phyloP scores from a whole-genome alignment of 2,888 invertebrate genomes.

The Aporophyla lueneburgensis region DNA sequence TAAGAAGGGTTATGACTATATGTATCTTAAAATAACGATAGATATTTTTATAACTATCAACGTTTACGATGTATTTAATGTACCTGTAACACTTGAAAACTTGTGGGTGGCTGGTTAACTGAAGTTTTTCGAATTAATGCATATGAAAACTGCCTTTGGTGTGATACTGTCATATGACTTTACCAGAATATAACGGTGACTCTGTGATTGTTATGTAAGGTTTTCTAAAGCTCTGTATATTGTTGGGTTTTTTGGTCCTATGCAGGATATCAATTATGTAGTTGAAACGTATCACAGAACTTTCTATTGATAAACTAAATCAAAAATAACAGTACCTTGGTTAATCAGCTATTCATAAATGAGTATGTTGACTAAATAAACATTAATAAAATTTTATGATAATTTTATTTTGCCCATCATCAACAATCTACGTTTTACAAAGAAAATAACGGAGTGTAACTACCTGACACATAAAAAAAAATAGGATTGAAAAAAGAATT shows the following conservation, averaged over 20 bases:
- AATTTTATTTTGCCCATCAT: slow-evolving; percentile 71
- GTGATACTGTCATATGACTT: neutral
- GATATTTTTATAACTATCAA: slow-evolving; percentile 68
- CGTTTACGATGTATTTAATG: slow-evolving; percentile 66
- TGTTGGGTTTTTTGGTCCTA: neutral
- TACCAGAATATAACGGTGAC: neutral
- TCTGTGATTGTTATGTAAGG: slow-evolving; percentile 1
- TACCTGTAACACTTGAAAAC: slow-evolving; percentile 69
- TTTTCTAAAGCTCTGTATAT: neutral
- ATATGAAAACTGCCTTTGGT: neutral
- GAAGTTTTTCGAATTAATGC: neutral
- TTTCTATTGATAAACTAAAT: neutral
- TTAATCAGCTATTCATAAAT: slow-evolving; percentile 59
- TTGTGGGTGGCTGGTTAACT: slow-evolving; percentile 55
- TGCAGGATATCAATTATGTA: neutral
- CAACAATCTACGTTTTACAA: slow-evolving; percentile 64
- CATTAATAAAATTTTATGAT: slow-evolving; percentile 73
- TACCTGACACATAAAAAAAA: slow-evolving; percentile 44
- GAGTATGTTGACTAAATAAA: slow-evolving; percentile 85
- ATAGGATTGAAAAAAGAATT: slow-evolving; percentile 36
- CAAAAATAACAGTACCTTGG: slow-evolving; percentile 14
- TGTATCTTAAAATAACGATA: slow-evolving; percentile 66
- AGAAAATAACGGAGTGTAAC: slow-evolving; percentile 48
- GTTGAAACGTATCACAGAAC: slow-evolving; percentile 2
- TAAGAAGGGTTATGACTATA: slow-evolving; percentile 62